These are phyloP conservation scores for Leptonema lineaticorne DNA, from an alignment of 1,140 invertebrate species.

Conservation along the genomic window DNA sequence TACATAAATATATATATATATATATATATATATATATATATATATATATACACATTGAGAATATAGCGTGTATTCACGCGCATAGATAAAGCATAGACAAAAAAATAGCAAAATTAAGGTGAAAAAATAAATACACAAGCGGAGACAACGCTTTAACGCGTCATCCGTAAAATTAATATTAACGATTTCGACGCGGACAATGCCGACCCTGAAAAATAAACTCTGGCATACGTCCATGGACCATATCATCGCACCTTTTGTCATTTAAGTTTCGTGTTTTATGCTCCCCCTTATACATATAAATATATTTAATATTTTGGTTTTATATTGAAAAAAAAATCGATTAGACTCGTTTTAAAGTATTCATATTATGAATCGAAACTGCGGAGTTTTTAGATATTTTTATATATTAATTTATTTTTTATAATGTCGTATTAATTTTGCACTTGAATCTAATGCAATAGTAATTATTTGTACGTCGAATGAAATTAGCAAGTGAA, in stretches of 20 bases:
- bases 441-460: too few species aligned
- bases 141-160: slow-evolving; percentile 3
- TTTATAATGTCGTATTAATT: too few species aligned
- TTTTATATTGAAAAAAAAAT: neutral
- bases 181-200: slow-evolving; percentile 14
- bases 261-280: neutral
- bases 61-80: neutral
- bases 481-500: too few species aligned
- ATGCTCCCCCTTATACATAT: too few species aligned
- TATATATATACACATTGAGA: too few species aligned
- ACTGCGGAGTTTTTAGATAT: too few species aligned
- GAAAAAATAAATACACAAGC: too few species aligned
- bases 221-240: neutral
- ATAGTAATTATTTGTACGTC: too few species aligned
- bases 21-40: too few species aligned
- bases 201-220: neutral
- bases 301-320: too few species aligned
- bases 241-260: slow-evolving; percentile 5
- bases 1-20: slow-evolving; percentile 6
- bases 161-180: slow-evolving; percentile 23
- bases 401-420: too few species aligned
- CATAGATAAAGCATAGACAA: neutral
- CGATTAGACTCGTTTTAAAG: neutral
- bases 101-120: too few species aligned
- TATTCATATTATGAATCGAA: neutral